These are phyloP conservation scores for Apis laboriosa DNA, from an alignment of 1,140 invertebrate species.

Conservation along the genomic window DNA sequence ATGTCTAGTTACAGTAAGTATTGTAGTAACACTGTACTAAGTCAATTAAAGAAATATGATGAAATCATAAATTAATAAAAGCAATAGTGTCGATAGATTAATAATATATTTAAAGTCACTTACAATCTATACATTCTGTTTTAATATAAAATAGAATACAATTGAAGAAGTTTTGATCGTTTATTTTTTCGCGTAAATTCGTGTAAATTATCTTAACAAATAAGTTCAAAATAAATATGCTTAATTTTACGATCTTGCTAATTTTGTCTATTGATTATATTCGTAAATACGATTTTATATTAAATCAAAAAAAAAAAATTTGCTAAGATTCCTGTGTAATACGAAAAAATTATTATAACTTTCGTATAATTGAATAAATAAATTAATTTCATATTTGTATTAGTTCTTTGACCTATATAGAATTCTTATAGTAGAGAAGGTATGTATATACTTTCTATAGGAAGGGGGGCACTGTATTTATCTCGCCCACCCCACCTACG, in stretches of 20 bases:
- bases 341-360: background rate
- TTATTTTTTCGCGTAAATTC: background rate
- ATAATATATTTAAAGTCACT: background rate
- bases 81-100: background rate
- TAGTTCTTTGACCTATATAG: background rate
- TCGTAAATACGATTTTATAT: background rate
- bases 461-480: background rate
- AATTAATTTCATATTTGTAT: background rate
- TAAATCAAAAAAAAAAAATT: background rate
- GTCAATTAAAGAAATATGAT: background rate
- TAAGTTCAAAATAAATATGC: background rate
- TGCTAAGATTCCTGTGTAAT: background rate
- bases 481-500: background rate
- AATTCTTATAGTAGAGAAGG: background rate
- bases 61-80: background rate
- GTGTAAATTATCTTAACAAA: background rate
- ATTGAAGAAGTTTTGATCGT: background rate
- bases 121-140: background rate
- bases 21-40: background rate
- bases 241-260: background rate
- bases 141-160: background rate
- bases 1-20: slow-evolving; percentile 1
- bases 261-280: background rate
- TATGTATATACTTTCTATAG: background rate
- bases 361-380: background rate